Evolutionary conservation across 2,797 vertebrate species (phyloP).

Genomic region (Cygnus olor): DNA sequence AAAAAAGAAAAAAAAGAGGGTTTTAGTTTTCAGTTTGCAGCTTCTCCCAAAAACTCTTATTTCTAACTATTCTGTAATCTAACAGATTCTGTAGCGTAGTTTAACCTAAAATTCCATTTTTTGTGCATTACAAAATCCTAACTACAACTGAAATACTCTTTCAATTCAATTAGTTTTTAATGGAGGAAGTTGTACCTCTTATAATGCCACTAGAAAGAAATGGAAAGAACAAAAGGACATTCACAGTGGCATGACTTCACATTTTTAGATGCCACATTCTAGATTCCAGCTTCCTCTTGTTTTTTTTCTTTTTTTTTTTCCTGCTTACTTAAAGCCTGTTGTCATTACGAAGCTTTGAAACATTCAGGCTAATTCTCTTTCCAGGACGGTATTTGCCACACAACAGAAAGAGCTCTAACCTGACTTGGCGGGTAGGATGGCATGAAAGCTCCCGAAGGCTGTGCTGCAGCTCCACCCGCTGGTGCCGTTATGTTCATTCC

Average conservation of each 20-base stretch:
- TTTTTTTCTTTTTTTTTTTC: background rate
- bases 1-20: background rate
- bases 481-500: constrained; percentile 78
- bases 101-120: background rate
- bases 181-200: background rate
- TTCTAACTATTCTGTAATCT: background rate
- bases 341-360: accelerated
- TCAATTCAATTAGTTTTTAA: background rate
- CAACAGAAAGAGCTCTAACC: constrained; percentile 52
- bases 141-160: background rate
- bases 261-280: accelerated
- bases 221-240: background rate
- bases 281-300: background rate
- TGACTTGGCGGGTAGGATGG: constrained; percentile 75
- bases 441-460: constrained; percentile 73
- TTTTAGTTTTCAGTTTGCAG: background rate
- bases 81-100: background rate
- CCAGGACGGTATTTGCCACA: background rate
- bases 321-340: background rate
- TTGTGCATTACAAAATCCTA: background rate
- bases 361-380: background rate
- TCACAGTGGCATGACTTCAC: background rate
- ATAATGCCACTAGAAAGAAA: background rate
- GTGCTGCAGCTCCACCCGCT: constrained; percentile 64
- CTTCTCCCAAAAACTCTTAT: background rate